Percentiles rank a stretch among this genome's conserved stretches.
Conservation (phyloP, 2,113 vertebrate genomes). For the Sceloporus undulatus region DNA sequence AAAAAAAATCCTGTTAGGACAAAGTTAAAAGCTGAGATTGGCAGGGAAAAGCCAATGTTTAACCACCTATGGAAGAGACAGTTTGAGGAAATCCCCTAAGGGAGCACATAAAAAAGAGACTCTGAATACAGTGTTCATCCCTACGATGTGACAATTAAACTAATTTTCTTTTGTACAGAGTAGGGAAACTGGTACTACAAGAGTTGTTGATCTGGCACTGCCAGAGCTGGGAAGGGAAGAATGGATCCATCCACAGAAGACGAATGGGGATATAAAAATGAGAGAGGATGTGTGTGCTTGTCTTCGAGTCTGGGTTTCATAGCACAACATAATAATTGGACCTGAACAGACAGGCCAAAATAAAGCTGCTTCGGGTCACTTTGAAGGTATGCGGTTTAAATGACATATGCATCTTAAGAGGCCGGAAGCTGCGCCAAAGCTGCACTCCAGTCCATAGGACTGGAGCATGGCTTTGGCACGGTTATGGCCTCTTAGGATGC, state of each 20-base stretch:
- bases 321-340: neutral
- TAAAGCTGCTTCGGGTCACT: no score
- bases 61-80: neutral
- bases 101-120: neutral
- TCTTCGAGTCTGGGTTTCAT: neutral
- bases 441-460: no score
- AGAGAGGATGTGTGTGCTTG: neutral
- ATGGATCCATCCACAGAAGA: neutral
- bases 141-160: neutral
- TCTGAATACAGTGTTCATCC: neutral
- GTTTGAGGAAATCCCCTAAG: neutral
- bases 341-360: no score
- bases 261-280: neutral
- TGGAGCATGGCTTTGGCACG: no score
- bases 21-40: slow-evolving; percentile 12
- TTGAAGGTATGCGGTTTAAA: no score
- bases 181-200: neutral
- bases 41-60: neutral
- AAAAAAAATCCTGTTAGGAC: neutral
- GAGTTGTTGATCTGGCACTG: neutral
- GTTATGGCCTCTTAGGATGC: no score
- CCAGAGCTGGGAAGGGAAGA: neutral
- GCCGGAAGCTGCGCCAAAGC: no score
- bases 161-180: neutral
- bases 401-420: no score